Percentiles rank a stretch among this genome's conserved stretches.
phyloP scores from a whole-genome alignment of 2,888 invertebrate species.

The Liposcelis brunnea region DNA sequence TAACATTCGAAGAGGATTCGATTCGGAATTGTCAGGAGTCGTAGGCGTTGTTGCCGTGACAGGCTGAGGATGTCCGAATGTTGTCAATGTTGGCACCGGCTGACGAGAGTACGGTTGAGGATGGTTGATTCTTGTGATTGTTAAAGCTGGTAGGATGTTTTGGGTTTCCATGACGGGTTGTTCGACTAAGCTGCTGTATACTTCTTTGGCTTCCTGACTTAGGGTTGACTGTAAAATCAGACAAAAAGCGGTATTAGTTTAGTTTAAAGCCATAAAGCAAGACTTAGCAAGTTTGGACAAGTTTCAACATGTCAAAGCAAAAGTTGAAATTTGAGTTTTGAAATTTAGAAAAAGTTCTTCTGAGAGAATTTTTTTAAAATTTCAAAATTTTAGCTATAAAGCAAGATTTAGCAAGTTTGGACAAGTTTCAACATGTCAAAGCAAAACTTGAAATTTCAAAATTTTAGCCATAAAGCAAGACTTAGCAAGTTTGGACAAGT shows the following conservation, averaged over 20 bases:
- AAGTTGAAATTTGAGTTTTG: too few relatives aligned
- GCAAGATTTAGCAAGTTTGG: not conserved
- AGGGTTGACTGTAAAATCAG: conserved; percentile 46
- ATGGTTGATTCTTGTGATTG: conserved; percentile 13
- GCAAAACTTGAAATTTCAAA: too few relatives aligned
- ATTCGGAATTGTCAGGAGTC: conserved; percentile 25
- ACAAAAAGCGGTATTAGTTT: too few relatives aligned
- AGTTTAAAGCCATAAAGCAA: too few relatives aligned
- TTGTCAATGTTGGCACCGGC: conserved; percentile 19
- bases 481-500: not conserved
- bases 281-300: not conserved
- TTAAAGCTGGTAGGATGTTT: conserved; percentile 14
- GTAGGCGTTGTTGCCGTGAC: too few relatives aligned
- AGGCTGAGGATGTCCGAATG: conserved; percentile 19
- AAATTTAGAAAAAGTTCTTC: too few relatives aligned
- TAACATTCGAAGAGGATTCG: conserved; percentile 48
- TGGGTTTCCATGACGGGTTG: conserved; percentile 29
- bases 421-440: not conserved
- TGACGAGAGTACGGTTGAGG: conserved; percentile 13
- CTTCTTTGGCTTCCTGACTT: conserved; percentile 78
- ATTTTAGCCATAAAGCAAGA: too few relatives aligned
- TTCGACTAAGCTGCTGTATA: conserved; percentile 84
- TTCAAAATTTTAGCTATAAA: too few relatives aligned
- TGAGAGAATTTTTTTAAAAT: too few relatives aligned
- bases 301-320: too few relatives aligned